Conservation (phyloP, 53 echinoderm and acorn worm species). For the Paracentrotus lividus region DNA sequence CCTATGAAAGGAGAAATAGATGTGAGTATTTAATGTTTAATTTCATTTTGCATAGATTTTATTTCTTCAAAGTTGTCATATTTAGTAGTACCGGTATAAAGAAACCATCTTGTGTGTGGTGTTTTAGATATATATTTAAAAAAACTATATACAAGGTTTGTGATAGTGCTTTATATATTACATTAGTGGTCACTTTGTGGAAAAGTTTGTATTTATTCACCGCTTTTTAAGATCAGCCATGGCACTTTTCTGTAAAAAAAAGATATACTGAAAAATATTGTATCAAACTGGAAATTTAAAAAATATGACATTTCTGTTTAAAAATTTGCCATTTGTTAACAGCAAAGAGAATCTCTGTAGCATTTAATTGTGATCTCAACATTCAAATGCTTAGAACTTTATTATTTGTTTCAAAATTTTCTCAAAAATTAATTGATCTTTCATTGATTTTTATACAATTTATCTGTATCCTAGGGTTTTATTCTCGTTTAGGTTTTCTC, state of each 20-base stretch:
- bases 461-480: not conserved
- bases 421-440: too few relatives aligned
- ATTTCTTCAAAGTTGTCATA: not conserved
- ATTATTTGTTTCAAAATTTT: not conserved
- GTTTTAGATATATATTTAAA: not conserved
- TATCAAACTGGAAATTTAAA: too few relatives aligned
- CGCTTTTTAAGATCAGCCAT: not conserved
- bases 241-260: not conserved
- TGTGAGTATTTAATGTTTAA: constrained; percentile 67
- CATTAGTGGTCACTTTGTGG: not conserved
- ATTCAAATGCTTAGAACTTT: not conserved
- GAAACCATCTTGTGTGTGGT: not conserved
- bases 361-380: too few relatives aligned
- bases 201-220: not conserved
- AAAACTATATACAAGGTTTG: not conserved
- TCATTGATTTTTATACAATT: too few relatives aligned
- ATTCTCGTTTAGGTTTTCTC: not conserved
- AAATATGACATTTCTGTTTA: not conserved
- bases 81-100: not conserved
- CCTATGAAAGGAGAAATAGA: constrained; percentile 84
- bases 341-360: not conserved
- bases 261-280: not conserved
- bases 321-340: not conserved
- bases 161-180: not conserved
- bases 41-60: not conserved